These are phyloP conservation scores for Encarsia formosa DNA, from an alignment of 2,888 invertebrate genomes.

Conservation along the genomic window DNA sequence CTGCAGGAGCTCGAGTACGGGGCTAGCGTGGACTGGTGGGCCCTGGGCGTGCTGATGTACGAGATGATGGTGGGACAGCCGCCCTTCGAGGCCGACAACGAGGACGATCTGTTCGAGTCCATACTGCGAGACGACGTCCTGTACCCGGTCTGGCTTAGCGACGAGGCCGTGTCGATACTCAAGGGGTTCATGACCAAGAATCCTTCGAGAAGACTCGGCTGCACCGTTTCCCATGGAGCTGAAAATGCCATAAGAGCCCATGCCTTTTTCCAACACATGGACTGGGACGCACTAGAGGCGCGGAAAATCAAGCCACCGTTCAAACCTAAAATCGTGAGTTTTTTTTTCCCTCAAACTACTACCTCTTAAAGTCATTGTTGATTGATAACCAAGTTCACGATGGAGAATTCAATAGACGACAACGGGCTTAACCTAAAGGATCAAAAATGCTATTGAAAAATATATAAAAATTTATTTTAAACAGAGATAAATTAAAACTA, in stretches of 20 bases:
- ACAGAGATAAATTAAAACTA: too few species aligned
- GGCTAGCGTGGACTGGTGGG: conserved; percentile 93
- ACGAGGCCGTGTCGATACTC: conserved; percentile 85
- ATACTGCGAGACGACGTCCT: conserved; percentile 97
- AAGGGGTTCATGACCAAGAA: conserved; percentile 98
- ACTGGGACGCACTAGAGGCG: conserved; percentile 92
- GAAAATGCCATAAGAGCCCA: conserved; percentile 87
- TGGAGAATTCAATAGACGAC: too few species aligned
- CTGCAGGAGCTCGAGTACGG: conserved; percentile 90
- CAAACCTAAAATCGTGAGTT: conserved; percentile 88
- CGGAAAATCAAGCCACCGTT: conserved; percentile 94
- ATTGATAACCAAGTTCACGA: too few species aligned
- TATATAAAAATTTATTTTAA: too few species aligned
- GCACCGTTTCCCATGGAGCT: conserved; percentile 67
- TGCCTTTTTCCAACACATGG: conserved; percentile 89
- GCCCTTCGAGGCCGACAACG: conserved; percentile 99
- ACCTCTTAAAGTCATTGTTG: too few species aligned
- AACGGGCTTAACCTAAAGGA: too few species aligned
- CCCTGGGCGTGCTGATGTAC: conserved; percentile 95
- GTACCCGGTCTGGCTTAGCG: conserved; percentile 94
- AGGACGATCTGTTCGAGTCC: conserved; percentile 97
- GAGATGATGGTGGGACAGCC: conserved; percentile 99
- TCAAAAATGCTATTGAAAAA: too few species aligned
- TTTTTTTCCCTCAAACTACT: neutral
- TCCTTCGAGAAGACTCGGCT: conserved; percentile 89